phyloP scores from a whole-genome alignment of 2,888 invertebrate genomes.

The Gymnoscelis rufifasciata region DNA sequence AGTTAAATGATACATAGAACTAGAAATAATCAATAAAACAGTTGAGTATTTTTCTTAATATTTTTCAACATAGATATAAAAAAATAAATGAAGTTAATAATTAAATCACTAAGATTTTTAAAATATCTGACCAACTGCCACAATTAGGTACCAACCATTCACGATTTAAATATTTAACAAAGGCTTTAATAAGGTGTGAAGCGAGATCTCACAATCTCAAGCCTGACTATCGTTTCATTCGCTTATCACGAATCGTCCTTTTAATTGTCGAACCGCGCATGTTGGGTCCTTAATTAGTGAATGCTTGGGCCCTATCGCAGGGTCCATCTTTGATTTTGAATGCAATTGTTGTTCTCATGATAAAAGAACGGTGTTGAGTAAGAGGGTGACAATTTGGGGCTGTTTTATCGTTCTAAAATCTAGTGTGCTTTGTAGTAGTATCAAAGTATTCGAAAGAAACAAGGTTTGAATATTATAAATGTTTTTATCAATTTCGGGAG shows the following conservation, averaged over 20 bases:
- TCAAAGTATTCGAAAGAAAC: no score
- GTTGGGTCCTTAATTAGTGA: slow-evolving; percentile 74
- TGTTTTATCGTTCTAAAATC: slow-evolving; percentile 4
- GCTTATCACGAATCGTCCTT: slow-evolving; percentile 71
- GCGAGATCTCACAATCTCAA: slow-evolving; percentile 57
- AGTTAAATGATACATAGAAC: no score
- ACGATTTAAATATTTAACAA: slow-evolving; percentile 10
- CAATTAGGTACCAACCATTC: no score
- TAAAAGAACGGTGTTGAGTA: slow-evolving; percentile 51
- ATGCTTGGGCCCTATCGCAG: slow-evolving; percentile 63
- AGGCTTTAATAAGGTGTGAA: slow-evolving; percentile 67
- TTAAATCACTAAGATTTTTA: no score
- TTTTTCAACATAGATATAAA: no score
- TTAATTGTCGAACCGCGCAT: slow-evolving; percentile 72
- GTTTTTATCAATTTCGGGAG: no score
- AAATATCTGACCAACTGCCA: no score
- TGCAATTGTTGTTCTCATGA: slow-evolving; percentile 74
- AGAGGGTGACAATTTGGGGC: slow-evolving; percentile 31
- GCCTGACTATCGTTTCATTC: slow-evolving; percentile 57
- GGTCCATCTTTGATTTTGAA: slow-evolving; percentile 74
- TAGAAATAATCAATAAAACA: no score
- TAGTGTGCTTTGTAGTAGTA: neutral
- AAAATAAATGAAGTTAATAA: neutral
- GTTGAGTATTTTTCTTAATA: no score
- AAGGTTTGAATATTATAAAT: no score